Base-by-base conservation (phyloP, 2,888 invertebrate genomes). In the Empis stercorea region DNA sequence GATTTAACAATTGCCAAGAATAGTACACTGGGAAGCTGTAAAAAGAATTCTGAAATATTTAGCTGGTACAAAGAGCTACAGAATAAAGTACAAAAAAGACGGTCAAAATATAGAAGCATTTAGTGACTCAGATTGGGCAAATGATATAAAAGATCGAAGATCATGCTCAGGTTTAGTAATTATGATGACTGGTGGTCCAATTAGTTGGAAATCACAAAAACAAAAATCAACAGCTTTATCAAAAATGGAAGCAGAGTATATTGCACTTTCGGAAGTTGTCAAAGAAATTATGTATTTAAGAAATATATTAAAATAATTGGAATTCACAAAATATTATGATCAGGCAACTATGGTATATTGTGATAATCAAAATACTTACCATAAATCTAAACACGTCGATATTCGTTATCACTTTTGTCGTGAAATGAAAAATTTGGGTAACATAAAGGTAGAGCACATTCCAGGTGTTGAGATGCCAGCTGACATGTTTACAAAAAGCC, bases 161-260 rank as follows among this genome's bases (percentile, higher is more conserved):
- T 47, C 47, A 2, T 49, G 43, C 42, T 45, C 49, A 7, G 49
- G 46, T 14, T 44, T 42, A 14, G 44, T 49, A 6, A 16, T 47
- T 3, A 30, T 32, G 16, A 34, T 49, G 17, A 34, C 42, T 13
- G 15, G 42, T 10, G 42, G 46, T 23, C 46, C 46, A 17, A 42
- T 49, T 16, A 30, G 38, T 11, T 49, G 44, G 46, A 46, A 43
- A 14, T 16, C 44, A 4, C 41, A 37, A 10, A 46, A 42, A 23
- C 44, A 46, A 41, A 44, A 46, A 37, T 47, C 46, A 11, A 43
- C 45, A 15, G 43, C 46, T 4, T 11, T 46, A 5, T 46, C 49
- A 2, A 49, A 44, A 6, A 46, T 46, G 46, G 46, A 46, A 36
- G 49, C 46, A 11, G 44, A 46, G 41, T 49, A 46, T 34, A 43